Evolutionary conservation across 2,113 vertebrate species (phyloP).

Genomic region (Archocentrus centrarchus): DNA sequence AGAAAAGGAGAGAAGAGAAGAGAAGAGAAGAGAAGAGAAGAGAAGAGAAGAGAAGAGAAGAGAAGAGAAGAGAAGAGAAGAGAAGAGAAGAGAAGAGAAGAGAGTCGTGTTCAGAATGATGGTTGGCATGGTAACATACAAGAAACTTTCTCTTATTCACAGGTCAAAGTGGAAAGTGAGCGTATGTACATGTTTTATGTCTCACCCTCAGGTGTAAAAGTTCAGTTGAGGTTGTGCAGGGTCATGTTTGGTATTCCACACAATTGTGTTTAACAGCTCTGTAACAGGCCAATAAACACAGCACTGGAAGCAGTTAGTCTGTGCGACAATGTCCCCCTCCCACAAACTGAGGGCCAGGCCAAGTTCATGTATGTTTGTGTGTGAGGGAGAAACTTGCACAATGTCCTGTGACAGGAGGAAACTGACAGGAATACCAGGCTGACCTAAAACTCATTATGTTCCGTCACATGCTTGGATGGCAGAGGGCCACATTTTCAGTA

Average conservation of each 20-base stretch:
- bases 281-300: conserved; percentile 75
- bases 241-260: conserved; percentile 65
- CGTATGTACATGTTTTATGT: conserved; percentile 55
- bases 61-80: no score
- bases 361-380: conserved; percentile 23
- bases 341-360: conserved; percentile 40
- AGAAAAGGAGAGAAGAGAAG: no score
- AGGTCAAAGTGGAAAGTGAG: conserved; percentile 34
- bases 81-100: no score
- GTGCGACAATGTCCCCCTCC: conserved; percentile 61
- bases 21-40: no score
- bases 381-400: conserved; percentile 35
- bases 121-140: conserved; percentile 13
- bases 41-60: no score
- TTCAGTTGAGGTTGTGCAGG: conserved; percentile 61
- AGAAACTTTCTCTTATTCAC: neutral
- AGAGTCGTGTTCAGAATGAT: conserved; percentile 18
- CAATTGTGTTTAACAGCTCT: conserved; percentile 75
- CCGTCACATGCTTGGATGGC: conserved; percentile 47
- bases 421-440: conserved; percentile 52
- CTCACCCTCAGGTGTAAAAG: conserved; percentile 59
- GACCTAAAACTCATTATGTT: conserved; percentile 34
- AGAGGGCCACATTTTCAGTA: conserved; percentile 20
- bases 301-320: conserved; percentile 55
- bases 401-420: conserved; percentile 49